These are phyloP conservation scores for Tenrec ecaudatus DNA, from an alignment of 2,113 vertebrate genomes.

Conservation along the genomic window DNA sequence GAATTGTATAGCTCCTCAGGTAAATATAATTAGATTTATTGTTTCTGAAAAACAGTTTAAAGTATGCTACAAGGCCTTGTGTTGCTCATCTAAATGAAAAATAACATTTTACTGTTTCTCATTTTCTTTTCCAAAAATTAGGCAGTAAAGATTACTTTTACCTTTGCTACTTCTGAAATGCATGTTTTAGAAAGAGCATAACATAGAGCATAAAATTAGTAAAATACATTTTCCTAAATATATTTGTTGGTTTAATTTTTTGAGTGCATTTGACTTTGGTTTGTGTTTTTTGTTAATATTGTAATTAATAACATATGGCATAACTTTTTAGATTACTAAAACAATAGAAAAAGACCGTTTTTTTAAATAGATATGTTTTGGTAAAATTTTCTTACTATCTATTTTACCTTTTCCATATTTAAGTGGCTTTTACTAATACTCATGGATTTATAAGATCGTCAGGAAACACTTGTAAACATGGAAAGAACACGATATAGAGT, in stretches of 20 bases:
- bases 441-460: not conserved
- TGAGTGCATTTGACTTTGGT: constrained; percentile 2
- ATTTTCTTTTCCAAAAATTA: constrained; percentile 3
- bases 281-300: not conserved
- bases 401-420: not conserved
- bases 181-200: not conserved
- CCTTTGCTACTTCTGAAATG: constrained; percentile 32
- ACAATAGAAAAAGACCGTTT: constrained; percentile 2
- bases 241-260: constrained; percentile 12
- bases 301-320: not conserved
- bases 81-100: constrained; percentile 5
- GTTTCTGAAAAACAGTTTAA: constrained; percentile 14
- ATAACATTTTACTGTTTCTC: constrained; percentile 20
- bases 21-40: constrained; percentile 79
- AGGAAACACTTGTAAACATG: not conserved
- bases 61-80: not conserved
- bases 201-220: constrained; percentile 12
- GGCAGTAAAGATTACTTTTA: constrained; percentile 1
- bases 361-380: constrained; percentile 24
- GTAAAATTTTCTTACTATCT: not conserved
- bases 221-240: constrained; percentile 4
- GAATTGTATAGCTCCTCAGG: constrained; percentile 96
- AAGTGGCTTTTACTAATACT: constrained; percentile 3
- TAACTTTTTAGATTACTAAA: constrained; percentile 60
- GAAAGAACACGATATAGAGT: not conserved